Evolutionary conservation across 2,113 vertebrate genomes (phyloP).

Genomic region (Cyrtonyx montezumae): DNA sequence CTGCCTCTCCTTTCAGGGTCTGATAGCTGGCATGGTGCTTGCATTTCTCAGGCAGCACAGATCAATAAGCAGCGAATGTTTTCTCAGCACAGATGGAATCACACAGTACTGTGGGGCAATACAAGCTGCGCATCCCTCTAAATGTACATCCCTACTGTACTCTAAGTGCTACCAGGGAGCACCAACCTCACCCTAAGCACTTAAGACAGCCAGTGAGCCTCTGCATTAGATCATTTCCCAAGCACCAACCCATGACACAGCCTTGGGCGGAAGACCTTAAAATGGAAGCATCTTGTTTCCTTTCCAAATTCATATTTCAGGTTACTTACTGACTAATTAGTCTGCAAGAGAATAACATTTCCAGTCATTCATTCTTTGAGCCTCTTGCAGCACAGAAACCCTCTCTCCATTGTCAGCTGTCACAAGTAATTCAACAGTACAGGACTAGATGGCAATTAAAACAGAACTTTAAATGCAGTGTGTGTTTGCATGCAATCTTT

Average conservation of each 20-base stretch:
- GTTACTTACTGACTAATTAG: not conserved
- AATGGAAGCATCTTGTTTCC: not conserved
- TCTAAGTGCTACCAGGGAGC: rapidly evolving
- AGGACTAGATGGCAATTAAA: not conserved
- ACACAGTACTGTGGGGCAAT: not conserved
- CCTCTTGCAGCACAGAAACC: not conserved
- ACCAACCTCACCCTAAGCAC: not conserved
- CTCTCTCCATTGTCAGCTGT: not conserved
- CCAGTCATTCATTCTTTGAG: not conserved
- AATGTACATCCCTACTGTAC: not conserved
- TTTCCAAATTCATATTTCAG: not conserved
- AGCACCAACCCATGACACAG: not conserved
- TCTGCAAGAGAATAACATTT: not conserved
- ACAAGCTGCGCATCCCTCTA: rapidly evolving
- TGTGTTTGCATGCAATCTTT: not conserved
- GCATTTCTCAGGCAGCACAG: not conserved
- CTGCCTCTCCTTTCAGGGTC: not conserved
- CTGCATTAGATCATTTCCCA: not conserved
- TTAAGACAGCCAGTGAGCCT: not conserved
- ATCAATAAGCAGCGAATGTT: not conserved
- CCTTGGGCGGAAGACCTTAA: not conserved
- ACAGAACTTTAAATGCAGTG: not conserved
- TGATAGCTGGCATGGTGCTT: not conserved
- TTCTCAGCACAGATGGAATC: not conserved
- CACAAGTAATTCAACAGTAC: not conserved